phyloP scores from a whole-genome alignment of 2,113 vertebrate genomes.

The Pipa parva region DNA sequence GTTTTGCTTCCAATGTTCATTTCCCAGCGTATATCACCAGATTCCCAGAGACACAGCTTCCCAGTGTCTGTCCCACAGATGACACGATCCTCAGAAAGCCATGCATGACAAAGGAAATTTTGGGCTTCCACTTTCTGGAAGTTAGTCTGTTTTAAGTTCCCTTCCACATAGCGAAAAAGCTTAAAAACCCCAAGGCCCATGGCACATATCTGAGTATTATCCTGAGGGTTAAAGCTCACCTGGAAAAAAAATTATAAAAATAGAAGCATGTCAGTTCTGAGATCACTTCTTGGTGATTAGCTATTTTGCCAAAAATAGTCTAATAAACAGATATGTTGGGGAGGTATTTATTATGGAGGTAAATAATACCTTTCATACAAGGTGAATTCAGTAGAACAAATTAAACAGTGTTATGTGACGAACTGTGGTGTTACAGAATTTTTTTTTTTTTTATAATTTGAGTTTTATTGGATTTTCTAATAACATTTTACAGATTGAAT shows the following conservation, averaged over 20 bases:
- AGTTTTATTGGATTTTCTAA: no score
- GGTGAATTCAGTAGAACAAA: no score
- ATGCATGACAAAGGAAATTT: slow-evolving; percentile 80
- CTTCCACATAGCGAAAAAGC: slow-evolving; percentile 76
- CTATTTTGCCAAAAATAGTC: no score
- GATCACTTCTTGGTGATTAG: no score
- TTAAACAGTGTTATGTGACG: no score
- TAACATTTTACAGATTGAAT: no score
- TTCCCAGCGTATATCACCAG: slow-evolving; percentile 76
- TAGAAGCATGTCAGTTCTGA: no score
- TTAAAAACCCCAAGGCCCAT: slow-evolving; percentile 81
- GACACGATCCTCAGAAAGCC: slow-evolving; percentile 72
- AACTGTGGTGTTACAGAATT: no score
- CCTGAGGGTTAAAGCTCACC: slow-evolving; percentile 87
- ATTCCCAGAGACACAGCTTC: slow-evolving; percentile 76
- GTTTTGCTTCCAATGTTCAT: slow-evolving; percentile 56
- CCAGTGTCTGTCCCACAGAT: slow-evolving; percentile 81
- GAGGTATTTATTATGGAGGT: no score
- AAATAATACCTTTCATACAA: no score
- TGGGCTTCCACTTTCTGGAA: slow-evolving; percentile 70
- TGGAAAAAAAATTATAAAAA: slow-evolving; percentile 55
- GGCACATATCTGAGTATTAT: slow-evolving; percentile 80
- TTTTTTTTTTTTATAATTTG: no score
- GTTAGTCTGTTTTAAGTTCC: slow-evolving; percentile 77
- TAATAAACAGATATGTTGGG: no score